phyloP scores from a whole-genome alignment of 2,113 vertebrate genomes.

The Pachyramphus minor region DNA sequence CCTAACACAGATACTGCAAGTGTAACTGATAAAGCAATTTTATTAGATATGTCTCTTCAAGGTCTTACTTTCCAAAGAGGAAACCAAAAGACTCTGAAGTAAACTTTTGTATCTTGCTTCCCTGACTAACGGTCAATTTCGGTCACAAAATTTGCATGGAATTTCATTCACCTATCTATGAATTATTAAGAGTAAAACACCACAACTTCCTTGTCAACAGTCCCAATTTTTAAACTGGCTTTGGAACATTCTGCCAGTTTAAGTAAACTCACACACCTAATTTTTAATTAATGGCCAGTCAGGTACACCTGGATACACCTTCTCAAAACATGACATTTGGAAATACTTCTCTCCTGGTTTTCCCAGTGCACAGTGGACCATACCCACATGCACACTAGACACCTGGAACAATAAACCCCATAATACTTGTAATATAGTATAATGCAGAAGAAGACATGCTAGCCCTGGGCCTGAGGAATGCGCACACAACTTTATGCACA shows the following conservation, averaged over 20 bases:
- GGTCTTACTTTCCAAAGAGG: not conserved
- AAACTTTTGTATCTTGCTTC: not conserved
- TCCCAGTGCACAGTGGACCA: rapidly evolving
- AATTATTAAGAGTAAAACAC: not conserved
- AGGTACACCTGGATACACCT: not conserved
- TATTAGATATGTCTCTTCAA: not conserved
- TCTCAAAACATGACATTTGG: rapidly evolving
- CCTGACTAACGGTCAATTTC: not conserved
- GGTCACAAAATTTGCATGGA: not conserved
- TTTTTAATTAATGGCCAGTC: not conserved
- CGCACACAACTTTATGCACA: rapidly evolving
- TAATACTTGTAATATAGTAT: rapidly evolving
- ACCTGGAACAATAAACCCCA: rapidly evolving
- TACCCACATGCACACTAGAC: not conserved
- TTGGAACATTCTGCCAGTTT: not conserved
- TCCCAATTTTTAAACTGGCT: not conserved
- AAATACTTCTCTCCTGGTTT: not conserved
- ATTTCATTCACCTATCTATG: not conserved
- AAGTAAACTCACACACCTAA: not conserved
- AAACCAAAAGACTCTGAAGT: not conserved
- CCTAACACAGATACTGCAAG: not conserved
- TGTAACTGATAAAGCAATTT: not conserved
- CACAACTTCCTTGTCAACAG: not conserved
- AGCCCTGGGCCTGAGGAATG: not conserved
- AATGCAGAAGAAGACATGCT: rapidly evolving